phyloP scores from a whole-genome alignment of 37 sponge, comb jelly and placozoan species.

The Cliona cf. orientalis region DNA sequence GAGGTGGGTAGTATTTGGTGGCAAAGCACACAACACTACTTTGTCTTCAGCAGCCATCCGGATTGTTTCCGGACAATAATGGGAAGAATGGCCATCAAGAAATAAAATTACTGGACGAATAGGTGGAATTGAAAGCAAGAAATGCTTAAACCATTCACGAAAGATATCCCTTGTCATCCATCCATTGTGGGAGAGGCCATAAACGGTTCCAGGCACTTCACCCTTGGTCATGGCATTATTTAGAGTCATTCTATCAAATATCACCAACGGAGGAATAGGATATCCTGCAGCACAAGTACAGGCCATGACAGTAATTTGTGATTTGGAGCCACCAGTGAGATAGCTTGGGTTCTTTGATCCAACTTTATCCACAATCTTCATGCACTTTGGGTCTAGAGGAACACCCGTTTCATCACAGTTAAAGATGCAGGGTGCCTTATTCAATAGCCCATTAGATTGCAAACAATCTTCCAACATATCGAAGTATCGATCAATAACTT shows the following conservation, averaged over 20 bases:
- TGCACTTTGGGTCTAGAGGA: neutral
- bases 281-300: neutral
- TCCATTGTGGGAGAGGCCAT: slow-evolving; percentile 33
- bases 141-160: slow-evolving; percentile 27
- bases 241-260: too few species aligned
- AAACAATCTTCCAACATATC: slow-evolving; percentile 29
- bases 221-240: too few species aligned
- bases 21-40: too few species aligned
- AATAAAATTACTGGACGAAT: too few species aligned
- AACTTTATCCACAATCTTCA: neutral
- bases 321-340: neutral
- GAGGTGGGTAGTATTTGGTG: too few species aligned
- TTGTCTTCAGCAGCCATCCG: too few species aligned
- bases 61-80: slow-evolving; percentile 18
- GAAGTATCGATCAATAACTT: slow-evolving; percentile 22
- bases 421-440: neutral
- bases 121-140: slow-evolving; percentile 3
- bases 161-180: slow-evolving; percentile 40
- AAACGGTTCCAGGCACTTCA: slow-evolving; percentile 34
- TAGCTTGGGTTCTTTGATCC: neutral
- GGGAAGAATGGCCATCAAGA: too few species aligned
- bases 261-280: neutral
- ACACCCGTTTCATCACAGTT: neutral
- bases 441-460: too few species aligned
- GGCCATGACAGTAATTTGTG: neutral